Base-by-base conservation (phyloP, 2,113 vertebrate species). In the Aleadryas rufinucha region DNA sequence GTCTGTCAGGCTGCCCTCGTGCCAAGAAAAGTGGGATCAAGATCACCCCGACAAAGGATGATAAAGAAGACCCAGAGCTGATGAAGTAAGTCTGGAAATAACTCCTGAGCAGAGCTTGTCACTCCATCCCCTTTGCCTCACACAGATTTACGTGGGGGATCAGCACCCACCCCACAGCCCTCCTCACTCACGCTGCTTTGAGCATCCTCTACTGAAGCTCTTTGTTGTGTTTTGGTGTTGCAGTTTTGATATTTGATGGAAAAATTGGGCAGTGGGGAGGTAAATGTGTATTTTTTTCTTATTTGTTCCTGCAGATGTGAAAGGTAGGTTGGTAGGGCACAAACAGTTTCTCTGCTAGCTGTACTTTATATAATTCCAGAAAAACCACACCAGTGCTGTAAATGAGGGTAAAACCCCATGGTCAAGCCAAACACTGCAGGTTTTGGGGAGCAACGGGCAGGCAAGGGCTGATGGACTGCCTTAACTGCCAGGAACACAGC, bases 1-100 rank as follows among this genome's bases (percentile, higher is more conserved):
- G 99, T 99, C 98, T 99, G 98, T 99, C 99, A 98, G 99, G 99
- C 98, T 99, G 99, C 98, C 99, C 99, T 95, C 99, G 99, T 98
- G 99, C 99, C 98, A 99, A 99, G 99, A 99, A 99, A 98, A 99
- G 99, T 90, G 99, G 99, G 98, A 98, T 99, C 98, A 99, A 99
- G 99, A 98, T 98, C 84, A 98, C 99, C 76, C 99, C 99, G 63
- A 98, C 98, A 86, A 99, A 99, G 98, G 99, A 99, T 91, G 99
- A 99, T 97, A 99, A 99, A 98, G 99, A 99, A 97, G 99, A 99
- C 97, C 99, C 99, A 12, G 99, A 99, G 98, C 98, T 99, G 98
- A 99, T 99, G 99, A 99, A 99, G 99, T 99, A 98, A 98, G 99
- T 99, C 97, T 94, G 27, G 66, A 65, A 23, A 10, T 24, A 60